phyloP scores from a whole-genome alignment of 1,140 invertebrate species.

The Pogonomyrmex barbatus region DNA sequence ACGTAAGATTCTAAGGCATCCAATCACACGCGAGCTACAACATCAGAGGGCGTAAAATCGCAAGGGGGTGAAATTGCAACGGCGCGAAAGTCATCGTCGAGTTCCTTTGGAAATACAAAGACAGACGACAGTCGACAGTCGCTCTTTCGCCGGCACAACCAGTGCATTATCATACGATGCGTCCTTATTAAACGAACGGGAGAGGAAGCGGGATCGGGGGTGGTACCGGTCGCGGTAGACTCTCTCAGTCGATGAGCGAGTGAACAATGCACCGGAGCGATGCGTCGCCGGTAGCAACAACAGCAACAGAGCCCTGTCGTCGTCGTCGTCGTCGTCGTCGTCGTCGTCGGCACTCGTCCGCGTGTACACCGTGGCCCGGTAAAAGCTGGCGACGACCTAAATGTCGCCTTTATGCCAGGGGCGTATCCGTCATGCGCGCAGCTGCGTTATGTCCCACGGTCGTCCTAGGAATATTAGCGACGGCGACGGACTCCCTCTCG shows the following conservation, averaged over 20 bases:
- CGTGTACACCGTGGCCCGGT: constrained; percentile 65
- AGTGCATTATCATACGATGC: constrained; percentile 52
- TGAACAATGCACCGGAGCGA: constrained; percentile 48
- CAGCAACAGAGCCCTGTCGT: constrained; percentile 49
- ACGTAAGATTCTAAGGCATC: not conserved
- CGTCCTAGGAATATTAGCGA: constrained; percentile 73
- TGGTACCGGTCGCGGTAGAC: constrained; percentile 42
- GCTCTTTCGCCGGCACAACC: constrained; percentile 39
- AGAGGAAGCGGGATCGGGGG: not conserved
- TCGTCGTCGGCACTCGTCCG: constrained; percentile 43
- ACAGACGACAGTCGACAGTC: constrained; percentile 27
- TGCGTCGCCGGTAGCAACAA: constrained; percentile 46
- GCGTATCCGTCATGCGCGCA: constrained; percentile 77
- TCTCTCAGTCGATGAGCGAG: constrained; percentile 32
- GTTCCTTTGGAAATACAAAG: not conserved
- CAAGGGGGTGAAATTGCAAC: constrained; percentile 19
- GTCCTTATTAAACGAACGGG: constrained; percentile 50
- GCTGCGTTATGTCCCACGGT: constrained; percentile 72
- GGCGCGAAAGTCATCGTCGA: constrained; percentile 19
- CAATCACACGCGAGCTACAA: constrained; percentile 7
- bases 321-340: not conserved
- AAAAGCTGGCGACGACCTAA: constrained; percentile 75
- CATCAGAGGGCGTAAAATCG: not conserved
- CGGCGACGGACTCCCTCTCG: constrained; percentile 44
- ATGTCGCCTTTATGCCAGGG: constrained; percentile 77